Conservation (phyloP, 2,113 vertebrate species). For the human (Homo sapiens) region GRCh38 chr1:182955001-182955500, state of each 20-base stretch:
- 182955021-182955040: too few relatives aligned
- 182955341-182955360: rapidly evolving
- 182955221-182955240: too few relatives aligned
- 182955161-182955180: neutral
- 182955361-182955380: neutral
- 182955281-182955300: too few relatives aligned
- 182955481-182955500: constrained; percentile 30
- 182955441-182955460: neutral
- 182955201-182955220: too few relatives aligned
- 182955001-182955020: too few relatives aligned
- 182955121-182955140: neutral
- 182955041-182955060: neutral
- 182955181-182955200: too few relatives aligned
- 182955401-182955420: rapidly evolving
- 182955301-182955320: too few relatives aligned
- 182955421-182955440: rapidly evolving
- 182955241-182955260: too few relatives aligned
- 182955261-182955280: too few relatives aligned
- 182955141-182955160: neutral
- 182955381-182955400: neutral
- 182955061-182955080: too few relatives aligned
- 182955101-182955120: neutral
- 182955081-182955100: neutral
- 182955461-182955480: neutral
- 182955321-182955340: too few relatives aligned